Percentiles rank a stretch among this genome's conserved stretches.
phyloP scores from a whole-genome alignment of 1,140 invertebrate genomes.

The Psilanteris sp. region DNA sequence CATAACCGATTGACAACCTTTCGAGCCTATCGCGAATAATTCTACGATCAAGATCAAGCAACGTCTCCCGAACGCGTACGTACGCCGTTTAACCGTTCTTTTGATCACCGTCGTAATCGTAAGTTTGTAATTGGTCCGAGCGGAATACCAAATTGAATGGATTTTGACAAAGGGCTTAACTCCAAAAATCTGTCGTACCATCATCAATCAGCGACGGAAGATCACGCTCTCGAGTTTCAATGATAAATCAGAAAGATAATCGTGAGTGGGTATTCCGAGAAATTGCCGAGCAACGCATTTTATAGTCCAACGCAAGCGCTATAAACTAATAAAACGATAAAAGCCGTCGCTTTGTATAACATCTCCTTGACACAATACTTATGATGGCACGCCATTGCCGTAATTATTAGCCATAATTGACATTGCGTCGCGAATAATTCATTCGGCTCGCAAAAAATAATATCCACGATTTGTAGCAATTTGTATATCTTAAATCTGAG shows the following conservation, averaged over 20 bases:
- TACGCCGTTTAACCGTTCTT: too few relatives aligned
- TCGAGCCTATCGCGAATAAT: conserved; percentile 24
- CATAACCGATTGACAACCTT: too few relatives aligned
- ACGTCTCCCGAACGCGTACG: too few relatives aligned
- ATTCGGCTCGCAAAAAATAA: too few relatives aligned
- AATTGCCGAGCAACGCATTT: conserved; percentile 43
- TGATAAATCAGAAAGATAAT: conserved; percentile 50
- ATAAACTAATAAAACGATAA: conserved; percentile 66
- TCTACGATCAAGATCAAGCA: conserved; percentile 33
- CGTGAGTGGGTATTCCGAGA: conserved; percentile 38
- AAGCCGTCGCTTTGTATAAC: conserved; percentile 54
- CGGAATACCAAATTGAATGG: conserved; percentile 27
- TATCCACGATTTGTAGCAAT: too few relatives aligned
- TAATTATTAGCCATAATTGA: conserved; percentile 22
- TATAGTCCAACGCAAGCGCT: conserved; percentile 45
- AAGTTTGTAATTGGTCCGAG: conserved; percentile 35
- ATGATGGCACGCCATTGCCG: conserved; percentile 37
- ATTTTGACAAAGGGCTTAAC: conserved; percentile 50
- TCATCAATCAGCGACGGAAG: conserved; percentile 42
- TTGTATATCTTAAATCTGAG: too few relatives aligned
- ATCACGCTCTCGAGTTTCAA: conserved; percentile 50
- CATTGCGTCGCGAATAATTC: conserved; percentile 27
- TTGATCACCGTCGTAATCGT: conserved; percentile 13
- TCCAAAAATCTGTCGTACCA: conserved; percentile 27
- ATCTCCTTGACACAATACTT: conserved; percentile 49